Base-by-base conservation (phyloP, 2,888 invertebrate species). In the Idaea dimidiata region DNA sequence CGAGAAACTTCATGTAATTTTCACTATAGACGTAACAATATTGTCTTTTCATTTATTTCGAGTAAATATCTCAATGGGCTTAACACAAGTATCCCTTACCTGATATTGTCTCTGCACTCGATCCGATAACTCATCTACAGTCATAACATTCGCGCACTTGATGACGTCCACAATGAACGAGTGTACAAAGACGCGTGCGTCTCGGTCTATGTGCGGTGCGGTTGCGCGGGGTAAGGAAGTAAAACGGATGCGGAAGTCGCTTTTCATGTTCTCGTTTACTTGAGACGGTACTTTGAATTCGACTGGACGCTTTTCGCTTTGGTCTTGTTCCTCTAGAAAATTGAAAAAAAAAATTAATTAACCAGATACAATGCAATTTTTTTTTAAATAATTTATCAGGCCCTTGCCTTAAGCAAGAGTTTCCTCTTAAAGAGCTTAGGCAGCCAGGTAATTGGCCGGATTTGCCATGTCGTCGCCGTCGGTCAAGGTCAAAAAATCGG, bases 51-150 rank as follows among this genome's bases (percentile, higher is more conserved):
- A n/a, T n/a, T n/a, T 24, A 24, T 1, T 24, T 3, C 24, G 3
- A 24, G 24, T 24, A 24, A 24, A 24, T 24, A 24, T 24, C 24
- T 24, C 24, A 24, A 24, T 24, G 24, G 24, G 1, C 24, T 24
- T 24, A 24, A 24, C 24, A 24, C 24, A 24, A 24, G 24, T 24
- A 43, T 43, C 10, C 3, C 71, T 62, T 31, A 94, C 94, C 87
- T 96, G 96, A 86, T 99, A 99, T 80, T 97, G 97, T 77, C 97
- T 96, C 88, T 99, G 99, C 33, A 98, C 96, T 58, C 96, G 91
- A 79, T 98, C 98, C 0, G 98, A 97, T 43, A 98, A 87, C 70
- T 99, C 97, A 64, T 98, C 98, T 1, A 97, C 95, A 10, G 93
- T 89, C 82, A 94, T 93, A 0, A 91, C 84, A 66, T 94, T 93